Evolutionary conservation across 1,140 invertebrate genomes (phyloP), one percentile per base, ranked within the genome.

Genomic region (Drosophila kohkoa): DNA sequence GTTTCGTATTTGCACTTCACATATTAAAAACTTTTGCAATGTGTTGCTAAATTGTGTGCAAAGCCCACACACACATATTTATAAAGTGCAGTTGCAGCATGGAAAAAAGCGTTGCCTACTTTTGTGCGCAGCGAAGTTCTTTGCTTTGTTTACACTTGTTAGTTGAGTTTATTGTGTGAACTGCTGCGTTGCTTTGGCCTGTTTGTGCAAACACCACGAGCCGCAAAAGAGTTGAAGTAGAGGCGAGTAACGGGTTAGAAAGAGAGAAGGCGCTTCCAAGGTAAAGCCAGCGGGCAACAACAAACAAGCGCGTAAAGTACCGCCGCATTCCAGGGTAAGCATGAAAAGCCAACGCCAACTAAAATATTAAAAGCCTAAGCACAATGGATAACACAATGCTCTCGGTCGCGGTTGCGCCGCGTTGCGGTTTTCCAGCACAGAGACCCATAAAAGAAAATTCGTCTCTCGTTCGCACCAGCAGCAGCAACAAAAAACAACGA

Each of bases 351-450:
- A 71, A 88, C 60, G 73, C 77, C 77, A 77, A 60, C 70, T 87
- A 83, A 88, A 88, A 87, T 88, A 87, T 88, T 87, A 88, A 87
- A 87, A 77, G 85, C 66, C 83, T 83, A 80, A 87, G 83, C 77
- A 83, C 80, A 87, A 87, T 77, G 83, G 68, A 67, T 83, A 78
- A 83, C 77, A 87, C 83, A 87, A 88, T 82, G 59, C 43, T 46
- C 43, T 41, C 57, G 51, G 57, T 45, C 51, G 83, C 72, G 76
- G 79, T 65, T 69, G 28, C 60, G 41, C 62, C 66, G 28, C 60
- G 41, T 57, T 73, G 71, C 57, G 52, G 74, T 32, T 67, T 51
- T 28, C 35, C 25, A 30, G 49, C 57, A n/a, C 51, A 41, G 41
- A 48, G 3, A 49, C 16, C 58, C 16, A 54, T 8, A 58, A 52